Evolutionary conservation across 2,113 vertebrate species (phyloP).

Genomic region (Mellivora capensis): DNA sequence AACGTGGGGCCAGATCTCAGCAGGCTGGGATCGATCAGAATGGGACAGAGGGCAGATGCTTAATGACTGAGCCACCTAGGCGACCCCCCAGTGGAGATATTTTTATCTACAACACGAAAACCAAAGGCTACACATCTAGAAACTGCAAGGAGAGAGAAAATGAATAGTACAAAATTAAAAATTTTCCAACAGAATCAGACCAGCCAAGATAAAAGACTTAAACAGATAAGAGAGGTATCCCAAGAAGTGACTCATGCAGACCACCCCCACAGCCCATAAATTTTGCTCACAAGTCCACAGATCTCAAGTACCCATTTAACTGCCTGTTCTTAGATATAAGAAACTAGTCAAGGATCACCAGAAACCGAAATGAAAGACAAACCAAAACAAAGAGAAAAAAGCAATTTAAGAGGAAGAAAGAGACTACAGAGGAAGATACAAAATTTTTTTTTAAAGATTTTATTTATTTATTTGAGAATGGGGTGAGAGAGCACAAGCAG

Average conservation of each 20-base stretch:
- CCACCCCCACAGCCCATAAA: background rate
- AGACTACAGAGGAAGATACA: background rate
- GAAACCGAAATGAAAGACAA: background rate
- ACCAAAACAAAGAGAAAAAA: background rate
- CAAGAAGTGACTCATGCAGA: background rate
- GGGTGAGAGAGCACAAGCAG: too few relatives aligned
- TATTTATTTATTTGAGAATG: too few relatives aligned
- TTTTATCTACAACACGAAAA: background rate
- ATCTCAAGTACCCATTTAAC: background rate
- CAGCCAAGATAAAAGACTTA: background rate
- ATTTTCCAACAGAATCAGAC: background rate
- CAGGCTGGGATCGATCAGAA: too few relatives aligned
- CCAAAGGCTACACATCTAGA: background rate
- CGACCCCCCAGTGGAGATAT: background rate
- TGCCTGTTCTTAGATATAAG: background rate
- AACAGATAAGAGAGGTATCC: background rate
- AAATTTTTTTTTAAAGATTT: background rate
- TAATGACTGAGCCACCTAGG: too few relatives aligned
- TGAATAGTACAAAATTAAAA: background rate
- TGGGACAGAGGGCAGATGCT: too few relatives aligned
- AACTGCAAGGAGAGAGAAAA: conserved; percentile 13
- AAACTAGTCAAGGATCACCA: background rate
- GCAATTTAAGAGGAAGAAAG: background rate
- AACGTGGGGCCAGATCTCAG: too few relatives aligned
- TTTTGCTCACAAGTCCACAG: background rate